Evolutionary conservation across 2,888 invertebrate genomes (phyloP), one percentile per base, ranked within the genome.

Genomic region (Spodoptera picta): DNA sequence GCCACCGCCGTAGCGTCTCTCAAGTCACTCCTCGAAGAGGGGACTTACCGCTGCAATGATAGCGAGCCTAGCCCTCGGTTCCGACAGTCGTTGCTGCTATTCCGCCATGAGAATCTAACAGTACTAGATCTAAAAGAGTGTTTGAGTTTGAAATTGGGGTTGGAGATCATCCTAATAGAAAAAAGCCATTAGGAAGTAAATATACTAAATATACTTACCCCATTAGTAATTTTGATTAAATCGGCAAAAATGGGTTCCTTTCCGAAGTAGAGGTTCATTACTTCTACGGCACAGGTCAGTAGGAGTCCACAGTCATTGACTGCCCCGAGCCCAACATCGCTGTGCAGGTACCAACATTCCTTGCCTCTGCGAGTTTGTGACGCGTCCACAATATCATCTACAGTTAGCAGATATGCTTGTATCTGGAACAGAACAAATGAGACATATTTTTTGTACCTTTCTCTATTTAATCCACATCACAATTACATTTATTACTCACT

Each of bases 301-400:
- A 75, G 55, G 2, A 72, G 51, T 9, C 60, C 7, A 11, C 57
- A 48, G 57, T 72, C 72, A 11, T 78, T 78, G 11, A 66, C 50
- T 1, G 78, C 72, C n/a, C 51, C 12, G 0, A 57, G 24, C 10
- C 72, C 72, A 5, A 72, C 59, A 9, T 58, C 6, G 3, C 65
- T 65, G 9, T 41, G 56, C 2, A 60, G 54, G 50, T 72, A 51
- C 72, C 72, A 72, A 5, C 72, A 72, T 1, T 51, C 31, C 12
- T 60, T 60, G 11, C 71, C 71, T 0, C 72, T 65, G 4, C 72
- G 72, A 11, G 75, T 72, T 11, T 53, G 54, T 4, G 72, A 70
- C 7, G 1, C 42, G 7, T 72, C 72, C 14, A 72, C 48, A 9
- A 70, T 60, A 49, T 72, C 72, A 10, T 72, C 72, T 5, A 56